These are phyloP conservation scores for Hemiprocne comata DNA, from an alignment of 2,113 vertebrate species.

Conservation along the genomic window DNA sequence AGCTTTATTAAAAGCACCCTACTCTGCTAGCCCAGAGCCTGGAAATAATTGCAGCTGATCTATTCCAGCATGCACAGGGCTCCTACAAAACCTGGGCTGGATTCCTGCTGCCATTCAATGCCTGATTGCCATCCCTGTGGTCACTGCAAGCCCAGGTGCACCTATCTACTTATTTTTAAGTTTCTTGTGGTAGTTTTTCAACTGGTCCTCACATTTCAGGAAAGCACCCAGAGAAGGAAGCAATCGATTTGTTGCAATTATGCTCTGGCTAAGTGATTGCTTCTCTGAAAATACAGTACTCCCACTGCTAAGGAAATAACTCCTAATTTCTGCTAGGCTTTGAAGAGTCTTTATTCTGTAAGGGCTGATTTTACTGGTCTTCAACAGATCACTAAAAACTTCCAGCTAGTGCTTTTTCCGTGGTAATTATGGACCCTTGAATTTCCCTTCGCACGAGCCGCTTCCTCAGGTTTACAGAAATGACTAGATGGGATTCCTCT, in stretches of 20 bases:
- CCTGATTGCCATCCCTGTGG: background rate
- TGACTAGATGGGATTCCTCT: background rate
- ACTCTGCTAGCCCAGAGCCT: conserved; percentile 13
- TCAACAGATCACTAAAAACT: background rate
- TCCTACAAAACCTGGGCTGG: conserved; percentile 39
- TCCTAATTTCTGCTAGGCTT: conserved; percentile 34
- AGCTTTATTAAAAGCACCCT: conserved; percentile 52
- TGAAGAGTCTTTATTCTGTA: conserved; percentile 29
- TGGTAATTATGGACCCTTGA: background rate
- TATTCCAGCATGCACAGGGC: background rate
- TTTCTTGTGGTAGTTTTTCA: background rate
- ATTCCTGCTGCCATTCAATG: background rate
- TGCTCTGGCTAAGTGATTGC: background rate
- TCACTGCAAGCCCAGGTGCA: background rate
- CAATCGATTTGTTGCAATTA: conserved; percentile 19
- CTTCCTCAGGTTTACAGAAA: conserved; percentile 26
- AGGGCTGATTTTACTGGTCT: conserved; percentile 7
- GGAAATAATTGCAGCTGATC: conserved; percentile 46
- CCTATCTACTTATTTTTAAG: background rate
- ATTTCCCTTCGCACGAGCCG: background rate
- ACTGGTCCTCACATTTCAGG: background rate
- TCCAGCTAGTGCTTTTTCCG: background rate
- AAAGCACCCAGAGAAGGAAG: background rate
- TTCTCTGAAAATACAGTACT: conserved; percentile 1
- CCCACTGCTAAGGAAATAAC: conserved; percentile 50